phyloP scores from a whole-genome alignment of 1,140 invertebrate species.

The Ceratina calcarata region DNA sequence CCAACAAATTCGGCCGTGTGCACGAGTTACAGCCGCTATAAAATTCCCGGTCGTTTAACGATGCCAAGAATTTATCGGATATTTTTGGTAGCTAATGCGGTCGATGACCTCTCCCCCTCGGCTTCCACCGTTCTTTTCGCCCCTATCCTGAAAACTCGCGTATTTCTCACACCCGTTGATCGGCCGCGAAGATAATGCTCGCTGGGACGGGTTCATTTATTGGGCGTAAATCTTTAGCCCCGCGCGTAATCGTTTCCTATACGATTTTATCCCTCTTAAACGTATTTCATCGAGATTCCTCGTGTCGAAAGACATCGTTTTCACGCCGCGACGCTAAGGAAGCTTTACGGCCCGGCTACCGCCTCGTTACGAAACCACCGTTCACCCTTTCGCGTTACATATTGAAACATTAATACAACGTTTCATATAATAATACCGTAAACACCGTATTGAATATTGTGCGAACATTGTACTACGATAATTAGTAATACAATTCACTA shows the following conservation, averaged over 20 bases:
- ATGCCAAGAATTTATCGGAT: constrained; percentile 71
- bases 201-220: constrained; percentile 64
- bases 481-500: no score
- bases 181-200: constrained; percentile 57
- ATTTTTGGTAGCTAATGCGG: constrained; percentile 64
- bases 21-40: constrained; percentile 66
- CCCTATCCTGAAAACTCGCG: neutral
- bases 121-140: neutral
- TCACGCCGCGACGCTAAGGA: constrained; percentile 45
- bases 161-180: constrained; percentile 36
- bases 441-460: no score
- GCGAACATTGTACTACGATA: no score
- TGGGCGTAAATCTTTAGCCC: constrained; percentile 67
- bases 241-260: constrained; percentile 52
- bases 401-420: no score
- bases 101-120: constrained; percentile 55
- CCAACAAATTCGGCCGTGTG: constrained; percentile 63
- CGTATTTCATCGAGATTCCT: constrained; percentile 62
- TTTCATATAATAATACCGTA: no score
- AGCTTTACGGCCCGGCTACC: constrained; percentile 57
- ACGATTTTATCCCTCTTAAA: constrained; percentile 32
- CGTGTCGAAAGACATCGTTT: constrained; percentile 58
- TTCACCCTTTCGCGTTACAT: constrained; percentile 1
- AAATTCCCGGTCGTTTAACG: constrained; percentile 69
- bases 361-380: constrained; percentile 53